Evolutionary conservation across 2,113 vertebrate genomes (phyloP).

Genomic region (Hemibagrus wyckioides): DNA sequence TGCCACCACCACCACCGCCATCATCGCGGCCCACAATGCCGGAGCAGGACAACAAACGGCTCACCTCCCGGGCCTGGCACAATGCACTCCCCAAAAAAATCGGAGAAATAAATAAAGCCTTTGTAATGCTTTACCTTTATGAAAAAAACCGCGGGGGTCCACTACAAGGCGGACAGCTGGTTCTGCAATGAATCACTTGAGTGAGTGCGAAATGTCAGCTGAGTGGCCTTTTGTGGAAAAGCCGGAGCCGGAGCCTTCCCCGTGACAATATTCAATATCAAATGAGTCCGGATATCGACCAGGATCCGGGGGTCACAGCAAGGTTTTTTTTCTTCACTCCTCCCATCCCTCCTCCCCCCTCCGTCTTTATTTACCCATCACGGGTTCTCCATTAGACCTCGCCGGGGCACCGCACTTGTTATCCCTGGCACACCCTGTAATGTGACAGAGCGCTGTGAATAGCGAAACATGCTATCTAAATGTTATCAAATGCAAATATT

Average conservation of each 20-base stretch:
- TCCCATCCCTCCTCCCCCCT: conserved; percentile 12
- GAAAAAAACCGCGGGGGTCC: conserved; percentile 52
- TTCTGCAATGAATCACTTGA: conserved; percentile 55
- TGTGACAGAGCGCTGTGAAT: conserved; percentile 41
- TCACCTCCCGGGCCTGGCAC: conserved; percentile 43
- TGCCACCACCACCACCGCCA: conserved; percentile 48
- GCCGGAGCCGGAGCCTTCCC: conserved; percentile 42
- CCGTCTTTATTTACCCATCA: background rate
- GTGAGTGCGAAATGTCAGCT: conserved; percentile 57
- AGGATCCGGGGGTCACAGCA: conserved; percentile 30
- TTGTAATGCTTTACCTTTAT: conserved; percentile 58
- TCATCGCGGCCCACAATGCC: conserved; percentile 1
- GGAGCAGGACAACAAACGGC: conserved; percentile 51
- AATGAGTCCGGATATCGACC: conserved; percentile 48
- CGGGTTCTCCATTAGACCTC: background rate
- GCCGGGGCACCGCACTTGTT: conserved; percentile 20
- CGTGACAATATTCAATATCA: conserved; percentile 30
- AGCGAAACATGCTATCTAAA: conserved; percentile 53
- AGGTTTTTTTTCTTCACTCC: background rate
- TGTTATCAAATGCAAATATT: conserved; percentile 61
- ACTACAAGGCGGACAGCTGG: conserved; percentile 50
- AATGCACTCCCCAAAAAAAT: conserved; percentile 21
- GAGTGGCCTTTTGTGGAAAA: conserved; percentile 56
- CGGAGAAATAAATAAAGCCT: conserved; percentile 43
- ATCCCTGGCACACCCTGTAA: conserved; percentile 15